Evolutionary conservation across 2,797 vertebrate genomes (phyloP), one percentile per base, ranked within the genome.

Genomic region (Gobionotothen gibberifrons): DNA sequence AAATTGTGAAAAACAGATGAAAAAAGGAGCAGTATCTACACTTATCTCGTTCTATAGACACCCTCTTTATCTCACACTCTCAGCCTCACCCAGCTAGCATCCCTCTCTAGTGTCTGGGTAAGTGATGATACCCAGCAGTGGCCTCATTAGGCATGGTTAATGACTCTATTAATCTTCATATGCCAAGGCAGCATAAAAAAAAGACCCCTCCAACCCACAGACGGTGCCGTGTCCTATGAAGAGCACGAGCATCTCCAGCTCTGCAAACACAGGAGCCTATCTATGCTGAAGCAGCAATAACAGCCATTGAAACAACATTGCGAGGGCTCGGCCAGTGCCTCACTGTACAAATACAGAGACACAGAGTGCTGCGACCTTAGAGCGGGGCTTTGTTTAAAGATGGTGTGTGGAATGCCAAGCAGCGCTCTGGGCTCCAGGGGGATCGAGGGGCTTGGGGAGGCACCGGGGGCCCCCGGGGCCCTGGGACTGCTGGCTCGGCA

Each of bases 371-470:
- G 78, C 63, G 79, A 89, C 85, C 87, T 88, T 78, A 76, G 83
- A 88, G 81, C 77, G 61, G 43, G 69, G 83, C 91, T 92, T 92
- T 94, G 92, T 95, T 91, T 89, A 91, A 92, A 91, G 87, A 90
- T 72, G 82, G 71, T 66, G 79, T 85, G 89, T 91, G 92, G 88
- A 94, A 93, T 93, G 89, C 90, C 86, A 90, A 88, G 88, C 83
- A 86, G 83, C 26, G 53, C 61, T 84, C 49, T 78, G 76, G 83
- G 82, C 86, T 89, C 83, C 72, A 73, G 85, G 68, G 82, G 80
- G 84, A 88, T 79, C 48, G 74, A 75, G 70, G 77, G 65, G 84
- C 68, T 80, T 44, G 49, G 74, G 85, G 74, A 84, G 76, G 78
- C 82, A 55, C 44, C 19, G 44, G 70, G 75, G 80, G 66, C 43